phyloP scores from a whole-genome alignment of 2,888 invertebrate species.

The Agrotis puta region DNA sequence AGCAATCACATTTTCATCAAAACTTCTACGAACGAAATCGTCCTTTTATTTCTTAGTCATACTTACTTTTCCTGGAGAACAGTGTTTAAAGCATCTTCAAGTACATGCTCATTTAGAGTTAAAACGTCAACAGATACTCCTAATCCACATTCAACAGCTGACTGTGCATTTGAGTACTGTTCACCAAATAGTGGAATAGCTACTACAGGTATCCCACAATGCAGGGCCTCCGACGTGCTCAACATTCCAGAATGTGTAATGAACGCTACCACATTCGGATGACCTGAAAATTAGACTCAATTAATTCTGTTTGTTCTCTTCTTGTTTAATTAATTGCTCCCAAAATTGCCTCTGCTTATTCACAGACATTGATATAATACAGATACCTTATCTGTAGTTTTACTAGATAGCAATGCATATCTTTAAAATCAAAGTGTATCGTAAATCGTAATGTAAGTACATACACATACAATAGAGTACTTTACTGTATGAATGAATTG shows the following conservation, averaged over 20 bases:
- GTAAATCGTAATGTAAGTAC: neutral
- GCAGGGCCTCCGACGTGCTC: conserved; percentile 88
- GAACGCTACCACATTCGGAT: conserved; percentile 88
- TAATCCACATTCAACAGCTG: conserved; percentile 83
- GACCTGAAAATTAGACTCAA: conserved; percentile 76
- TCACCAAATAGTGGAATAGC: conserved; percentile 90
- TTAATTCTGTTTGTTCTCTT: no score
- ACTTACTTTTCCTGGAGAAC: conserved; percentile 65
- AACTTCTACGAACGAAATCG: no score
- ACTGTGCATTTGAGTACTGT: conserved; percentile 86
- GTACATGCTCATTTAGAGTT: conserved; percentile 44
- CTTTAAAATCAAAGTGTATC: neutral
- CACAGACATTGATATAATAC: neutral
- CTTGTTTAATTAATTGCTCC: neutral
- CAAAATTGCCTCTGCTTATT: neutral
- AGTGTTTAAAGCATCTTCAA: conserved; percentile 55
- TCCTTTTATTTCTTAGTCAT: neutral
- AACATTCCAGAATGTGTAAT: conserved; percentile 89
- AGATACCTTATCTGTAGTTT: neutral
- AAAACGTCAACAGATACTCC: conserved; percentile 81
- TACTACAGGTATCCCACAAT: conserved; percentile 80
- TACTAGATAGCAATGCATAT: neutral
- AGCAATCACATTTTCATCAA: no score
- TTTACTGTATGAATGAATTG: no score
- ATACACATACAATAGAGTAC: no score